Base-by-base conservation (phyloP, 2,888 invertebrate genomes). In the Zygothrica quintamaculata region DNA sequence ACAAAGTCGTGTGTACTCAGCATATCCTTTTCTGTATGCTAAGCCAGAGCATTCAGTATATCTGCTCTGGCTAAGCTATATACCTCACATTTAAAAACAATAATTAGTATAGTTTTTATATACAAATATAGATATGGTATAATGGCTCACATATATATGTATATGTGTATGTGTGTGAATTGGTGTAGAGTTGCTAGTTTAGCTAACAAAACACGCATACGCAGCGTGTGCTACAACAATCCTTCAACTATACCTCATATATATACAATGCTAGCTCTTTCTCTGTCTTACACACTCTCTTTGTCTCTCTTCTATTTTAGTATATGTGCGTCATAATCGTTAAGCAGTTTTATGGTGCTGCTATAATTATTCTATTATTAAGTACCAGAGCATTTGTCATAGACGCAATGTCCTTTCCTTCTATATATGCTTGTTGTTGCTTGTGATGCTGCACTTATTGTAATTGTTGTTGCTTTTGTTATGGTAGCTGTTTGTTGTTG, bases 361-460 rank as follows among this genome's bases (percentile, higher is more conserved):
- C 78, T 69, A 76, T 84, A 87, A 84, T 87, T 84, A 84, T 87
- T 78, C 65, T 81, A 84, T 87, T 84, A 87, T 84, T 84, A 84
- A 84, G 82, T 76, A 81, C 70, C 74, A 69, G 76, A 84, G 74
- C 87, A 84, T 78, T 84, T 87, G 82, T 87, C 71, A 76, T 81
- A 74, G 84, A 74, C 66, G 68, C 73, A 73, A 56, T 62, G 75
- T n/a, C n/a, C 68, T 47, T 61, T 36, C 68, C 57, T 44, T n/a
- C n/a, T 48, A 61, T 61, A 29, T 8, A 29, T 2, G 59, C 42
- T 59, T 47, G 44, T 52, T 64, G 56, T 60, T 53, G 40, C 29
- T 52, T 53, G 9, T 40, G 51, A 9, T 47, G 51, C 9, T 50
- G 29, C 15, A 48, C 37, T 11, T 16, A 22, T 12, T 47, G 43